phyloP scores from a whole-genome alignment of 1,140 invertebrate genomes.

The Pteromalus puparum region DNA sequence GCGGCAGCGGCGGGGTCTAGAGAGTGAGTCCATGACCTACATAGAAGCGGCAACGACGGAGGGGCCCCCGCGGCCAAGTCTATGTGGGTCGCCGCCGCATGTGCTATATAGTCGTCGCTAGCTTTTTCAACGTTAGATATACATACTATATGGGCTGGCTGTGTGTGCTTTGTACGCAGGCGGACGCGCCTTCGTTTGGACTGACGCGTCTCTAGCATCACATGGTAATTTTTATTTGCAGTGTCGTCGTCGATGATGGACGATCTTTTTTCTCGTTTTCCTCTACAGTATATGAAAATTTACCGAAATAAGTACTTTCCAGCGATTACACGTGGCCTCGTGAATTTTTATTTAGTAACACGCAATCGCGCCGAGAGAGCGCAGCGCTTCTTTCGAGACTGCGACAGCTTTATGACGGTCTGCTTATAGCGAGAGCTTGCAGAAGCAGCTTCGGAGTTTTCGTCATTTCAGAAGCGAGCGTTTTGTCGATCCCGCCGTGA shows the following conservation, averaged over 20 bases:
- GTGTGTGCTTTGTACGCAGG: background rate
- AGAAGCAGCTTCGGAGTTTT: background rate
- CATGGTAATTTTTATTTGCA: too few relatives aligned
- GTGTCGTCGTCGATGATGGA: too few relatives aligned
- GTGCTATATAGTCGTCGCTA: background rate
- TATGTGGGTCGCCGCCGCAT: constrained; percentile 13
- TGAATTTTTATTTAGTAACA: too few relatives aligned
- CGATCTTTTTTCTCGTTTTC: too few relatives aligned
- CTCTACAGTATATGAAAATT: too few relatives aligned
- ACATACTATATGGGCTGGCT: background rate
- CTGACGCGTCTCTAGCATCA: too few relatives aligned
- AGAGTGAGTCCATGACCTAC: constrained; percentile 15
- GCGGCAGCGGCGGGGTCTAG: background rate
- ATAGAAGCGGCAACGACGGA: background rate
- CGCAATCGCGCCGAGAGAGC: too few relatives aligned
- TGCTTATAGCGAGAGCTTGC: background rate
- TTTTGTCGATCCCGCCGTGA: too few relatives aligned
- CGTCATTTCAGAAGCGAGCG: too few relatives aligned
- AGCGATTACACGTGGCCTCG: too few relatives aligned
- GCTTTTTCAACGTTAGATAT: background rate
- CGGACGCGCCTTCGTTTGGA: background rate
- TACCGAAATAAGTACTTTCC: too few relatives aligned
- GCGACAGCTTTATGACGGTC: background rate
- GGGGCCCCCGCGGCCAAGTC: background rate
- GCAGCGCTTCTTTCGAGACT: too few relatives aligned